Conservation (phyloP, 2,888 invertebrate species). For the Erebia palarica region DNA sequence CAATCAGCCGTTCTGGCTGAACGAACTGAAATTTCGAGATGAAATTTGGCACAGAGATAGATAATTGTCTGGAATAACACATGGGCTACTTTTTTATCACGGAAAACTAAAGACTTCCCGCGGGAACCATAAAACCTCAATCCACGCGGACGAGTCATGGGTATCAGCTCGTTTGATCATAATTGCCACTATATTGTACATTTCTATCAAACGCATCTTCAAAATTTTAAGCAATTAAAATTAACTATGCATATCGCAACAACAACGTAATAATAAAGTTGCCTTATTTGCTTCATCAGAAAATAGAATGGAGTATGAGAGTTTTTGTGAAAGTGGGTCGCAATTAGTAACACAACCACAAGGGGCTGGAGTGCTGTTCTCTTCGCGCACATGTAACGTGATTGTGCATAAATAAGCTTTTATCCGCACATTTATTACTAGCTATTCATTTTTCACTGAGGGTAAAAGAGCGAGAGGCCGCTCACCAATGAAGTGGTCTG, state of each 20-base stretch:
- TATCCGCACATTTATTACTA: not conserved
- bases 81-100: too few species aligned
- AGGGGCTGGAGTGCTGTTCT: slow-evolving; percentile 32
- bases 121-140: too few species aligned
- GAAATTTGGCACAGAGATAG: too few species aligned
- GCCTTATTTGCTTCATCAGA: slow-evolving; percentile 11
- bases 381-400: slow-evolving; percentile 20
- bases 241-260: slow-evolving; percentile 9
- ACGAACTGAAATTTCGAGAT: too few species aligned
- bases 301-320: not conserved
- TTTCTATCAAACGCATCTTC: not conserved
- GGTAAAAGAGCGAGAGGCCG: too few species aligned
- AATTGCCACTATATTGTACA: not conserved
- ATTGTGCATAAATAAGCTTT: slow-evolving; percentile 3
- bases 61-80: too few species aligned
- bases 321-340: slow-evolving; percentile 27
- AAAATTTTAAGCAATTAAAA: not conserved
- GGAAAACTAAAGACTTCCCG: too few species aligned
- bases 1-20: too few species aligned
- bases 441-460: not conserved
- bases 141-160: too few species aligned
- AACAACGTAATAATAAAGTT: slow-evolving; percentile 9
- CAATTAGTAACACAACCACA: slow-evolving; percentile 38
- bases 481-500: too few species aligned
- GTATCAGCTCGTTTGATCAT: too few species aligned